Percentiles rank a stretch among this genome's conserved stretches.
These are phyloP conservation scores for Tortrix viridana DNA, from an alignment of 2,888 invertebrate genomes.

Conservation along the genomic window DNA sequence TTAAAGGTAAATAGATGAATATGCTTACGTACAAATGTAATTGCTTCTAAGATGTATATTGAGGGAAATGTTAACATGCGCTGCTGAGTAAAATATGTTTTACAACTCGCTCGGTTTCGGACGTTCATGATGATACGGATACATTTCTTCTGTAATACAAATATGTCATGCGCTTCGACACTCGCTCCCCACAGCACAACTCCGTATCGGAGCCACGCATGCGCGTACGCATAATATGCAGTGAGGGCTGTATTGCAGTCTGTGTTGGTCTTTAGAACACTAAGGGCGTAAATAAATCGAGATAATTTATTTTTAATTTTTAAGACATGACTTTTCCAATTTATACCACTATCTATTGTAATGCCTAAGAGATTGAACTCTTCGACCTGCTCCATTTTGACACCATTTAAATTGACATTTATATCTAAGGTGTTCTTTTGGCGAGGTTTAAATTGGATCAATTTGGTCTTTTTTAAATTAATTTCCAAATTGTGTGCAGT, in stretches of 20 bases:
- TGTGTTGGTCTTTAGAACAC: no score
- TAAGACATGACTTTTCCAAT: no score
- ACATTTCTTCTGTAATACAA: slow-evolving; percentile 6
- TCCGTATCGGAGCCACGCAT: neutral
- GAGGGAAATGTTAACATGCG: neutral
- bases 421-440: neutral
- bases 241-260: neutral
- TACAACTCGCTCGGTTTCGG: neutral
- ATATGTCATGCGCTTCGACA: neutral
- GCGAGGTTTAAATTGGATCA: slow-evolving; percentile 6
- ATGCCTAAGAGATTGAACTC: no score
- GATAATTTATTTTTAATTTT: no score
- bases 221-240: slow-evolving; percentile 2
- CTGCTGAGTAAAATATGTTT: neutral
- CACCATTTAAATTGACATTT: neutral
- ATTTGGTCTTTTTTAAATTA: neutral
- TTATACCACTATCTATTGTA: no score
- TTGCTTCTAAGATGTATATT: neutral
- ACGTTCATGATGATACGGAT: neutral
- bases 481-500: slow-evolving; percentile 5
- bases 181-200: slow-evolving; percentile 1
- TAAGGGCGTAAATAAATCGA: no score
- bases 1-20: neutral
- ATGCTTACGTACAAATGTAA: neutral
- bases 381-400: neutral